Evolutionary conservation across 2,888 invertebrate species (phyloP).

Genomic region (Philopedon plagiatum): DNA sequence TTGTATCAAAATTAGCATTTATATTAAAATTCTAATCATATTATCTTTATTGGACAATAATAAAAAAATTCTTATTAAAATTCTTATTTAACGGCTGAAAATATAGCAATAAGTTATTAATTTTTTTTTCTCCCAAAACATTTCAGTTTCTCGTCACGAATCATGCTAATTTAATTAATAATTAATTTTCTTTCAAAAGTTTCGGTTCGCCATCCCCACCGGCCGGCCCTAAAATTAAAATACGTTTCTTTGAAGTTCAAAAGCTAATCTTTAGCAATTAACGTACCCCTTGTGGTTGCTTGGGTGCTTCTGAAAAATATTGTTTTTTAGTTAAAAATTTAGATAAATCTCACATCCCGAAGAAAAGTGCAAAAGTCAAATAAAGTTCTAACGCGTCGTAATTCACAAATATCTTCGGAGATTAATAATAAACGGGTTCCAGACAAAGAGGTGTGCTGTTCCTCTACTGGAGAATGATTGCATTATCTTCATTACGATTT

Average conservation of each 20-base stretch:
- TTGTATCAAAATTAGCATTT: too few relatives aligned
- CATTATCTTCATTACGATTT: too few relatives aligned
- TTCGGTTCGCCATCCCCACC: not conserved
- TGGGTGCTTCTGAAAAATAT: not conserved
- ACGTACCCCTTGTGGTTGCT: not conserved
- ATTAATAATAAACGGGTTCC: too few relatives aligned
- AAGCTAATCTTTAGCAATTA: not conserved
- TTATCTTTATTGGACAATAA: too few relatives aligned
- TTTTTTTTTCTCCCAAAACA: not conserved
- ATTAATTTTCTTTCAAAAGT: conserved; percentile 3
- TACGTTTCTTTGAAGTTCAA: not conserved
- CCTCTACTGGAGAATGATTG: too few relatives aligned
- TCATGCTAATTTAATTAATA: conserved; percentile 13
- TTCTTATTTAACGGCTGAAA: not conserved
- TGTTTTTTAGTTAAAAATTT: not conserved
- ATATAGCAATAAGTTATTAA: not conserved
- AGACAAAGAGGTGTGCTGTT: too few relatives aligned
- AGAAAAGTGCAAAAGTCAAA: too few relatives aligned
- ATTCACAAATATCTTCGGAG: too few relatives aligned
- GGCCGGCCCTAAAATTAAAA: conserved; percentile 1
- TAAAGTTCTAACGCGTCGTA: too few relatives aligned
- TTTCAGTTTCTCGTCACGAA: not conserved
- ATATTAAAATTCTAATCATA: too few relatives aligned
- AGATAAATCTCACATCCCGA: too few relatives aligned
- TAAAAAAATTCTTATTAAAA: too few relatives aligned